These are phyloP conservation scores for Lacerta viridis DNA, from an alignment of 2,797 vertebrate species.

Conservation along the genomic window DNA sequence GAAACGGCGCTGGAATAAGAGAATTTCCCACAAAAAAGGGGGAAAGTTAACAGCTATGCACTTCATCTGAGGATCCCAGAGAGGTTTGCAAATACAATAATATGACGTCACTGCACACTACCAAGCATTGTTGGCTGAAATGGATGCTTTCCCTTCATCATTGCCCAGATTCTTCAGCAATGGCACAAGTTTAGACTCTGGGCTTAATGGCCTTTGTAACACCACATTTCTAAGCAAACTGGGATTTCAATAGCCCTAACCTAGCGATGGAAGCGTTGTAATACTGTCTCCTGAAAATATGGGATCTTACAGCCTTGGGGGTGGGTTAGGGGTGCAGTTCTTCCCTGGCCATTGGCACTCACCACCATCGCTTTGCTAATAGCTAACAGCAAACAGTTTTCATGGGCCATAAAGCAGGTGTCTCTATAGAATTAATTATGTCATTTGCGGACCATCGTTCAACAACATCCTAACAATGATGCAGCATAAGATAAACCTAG, in stretches of 20 bases:
- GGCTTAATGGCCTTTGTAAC: neutral
- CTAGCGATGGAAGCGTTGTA: neutral
- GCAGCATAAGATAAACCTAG: neutral
- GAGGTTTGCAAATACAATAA: too few species aligned
- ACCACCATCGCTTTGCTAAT: neutral
- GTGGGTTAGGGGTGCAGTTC: neutral
- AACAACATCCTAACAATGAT: neutral
- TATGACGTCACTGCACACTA: too few species aligned
- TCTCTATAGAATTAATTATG: too few species aligned
- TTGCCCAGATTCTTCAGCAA: neutral
- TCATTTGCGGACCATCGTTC: neutral
- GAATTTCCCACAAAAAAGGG: too few species aligned
- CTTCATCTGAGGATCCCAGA: too few species aligned
- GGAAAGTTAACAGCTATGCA: too few species aligned
- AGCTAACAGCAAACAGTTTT: neutral
- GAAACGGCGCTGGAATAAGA: too few species aligned
- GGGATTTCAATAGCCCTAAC: neutral
- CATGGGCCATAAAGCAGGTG: too few species aligned
- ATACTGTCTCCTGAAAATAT: neutral
- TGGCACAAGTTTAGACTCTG: too few species aligned
- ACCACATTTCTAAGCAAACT: neutral
- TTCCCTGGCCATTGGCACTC: neutral
- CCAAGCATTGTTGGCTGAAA: neutral
- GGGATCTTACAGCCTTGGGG: neutral
- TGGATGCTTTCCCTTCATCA: neutral